Percentiles rank a stretch among this genome's conserved stretches.
These are phyloP conservation scores for Chrysolina americana DNA, from an alignment of 2,888 invertebrate species.

Conservation along the genomic window DNA sequence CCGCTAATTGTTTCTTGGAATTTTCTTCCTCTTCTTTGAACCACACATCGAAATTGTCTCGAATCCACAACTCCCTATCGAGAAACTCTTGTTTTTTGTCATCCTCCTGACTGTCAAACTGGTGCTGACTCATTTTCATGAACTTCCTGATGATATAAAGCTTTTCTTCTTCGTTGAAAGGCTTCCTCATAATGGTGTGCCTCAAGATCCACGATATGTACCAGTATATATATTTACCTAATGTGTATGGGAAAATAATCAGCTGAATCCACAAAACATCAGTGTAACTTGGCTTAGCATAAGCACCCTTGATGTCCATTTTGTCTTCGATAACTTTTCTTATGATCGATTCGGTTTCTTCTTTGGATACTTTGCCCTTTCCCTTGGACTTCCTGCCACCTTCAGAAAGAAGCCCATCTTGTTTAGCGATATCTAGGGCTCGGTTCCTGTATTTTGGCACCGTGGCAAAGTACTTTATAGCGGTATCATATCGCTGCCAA, in stretches of 20 bases:
- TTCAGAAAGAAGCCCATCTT: slow-evolving; percentile 72
- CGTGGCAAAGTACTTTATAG: slow-evolving; percentile 88
- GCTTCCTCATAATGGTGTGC: slow-evolving; percentile 81
- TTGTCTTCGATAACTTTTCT: slow-evolving; percentile 89
- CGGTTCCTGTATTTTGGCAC: slow-evolving; percentile 89
- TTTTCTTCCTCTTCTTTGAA: slow-evolving; percentile 88
- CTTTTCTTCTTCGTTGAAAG: slow-evolving; percentile 88
- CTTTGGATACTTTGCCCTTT: slow-evolving; percentile 71
- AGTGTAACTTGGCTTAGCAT: slow-evolving; percentile 84
- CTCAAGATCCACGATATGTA: slow-evolving; percentile 86
- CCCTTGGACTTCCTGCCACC: slow-evolving; percentile 72
- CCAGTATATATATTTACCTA: slow-evolving; percentile 82
- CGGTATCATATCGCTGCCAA: slow-evolving; percentile 85
- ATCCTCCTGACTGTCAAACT: slow-evolving; percentile 83
- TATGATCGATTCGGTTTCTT: slow-evolving; percentile 86
- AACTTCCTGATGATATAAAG: slow-evolving; percentile 85
- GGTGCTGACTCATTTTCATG: slow-evolving; percentile 81
- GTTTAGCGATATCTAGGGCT: slow-evolving; percentile 80
- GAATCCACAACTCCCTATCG: slow-evolving; percentile 85
- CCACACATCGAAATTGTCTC: slow-evolving; percentile 85
- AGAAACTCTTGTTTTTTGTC: slow-evolving; percentile 82
- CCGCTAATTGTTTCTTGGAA: slow-evolving; percentile 86
- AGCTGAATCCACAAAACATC: slow-evolving; percentile 90
- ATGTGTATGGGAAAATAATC: slow-evolving; percentile 83
- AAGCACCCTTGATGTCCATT: slow-evolving; percentile 94